phyloP scores from a whole-genome alignment of 2,888 invertebrate genomes.

The Polymixis lichenea region DNA sequence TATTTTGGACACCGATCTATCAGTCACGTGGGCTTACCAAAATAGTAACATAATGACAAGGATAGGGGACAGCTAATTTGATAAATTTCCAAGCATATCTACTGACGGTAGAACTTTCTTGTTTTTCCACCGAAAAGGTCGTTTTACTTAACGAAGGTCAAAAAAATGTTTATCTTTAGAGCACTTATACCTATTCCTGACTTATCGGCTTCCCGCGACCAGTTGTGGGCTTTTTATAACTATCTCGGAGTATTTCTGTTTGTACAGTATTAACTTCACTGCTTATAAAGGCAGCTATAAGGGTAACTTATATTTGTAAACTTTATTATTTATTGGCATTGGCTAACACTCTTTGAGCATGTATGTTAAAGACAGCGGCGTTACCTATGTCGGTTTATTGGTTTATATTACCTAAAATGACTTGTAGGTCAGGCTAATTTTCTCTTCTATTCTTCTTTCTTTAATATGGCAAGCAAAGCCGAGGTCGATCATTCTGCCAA shows the following conservation, averaged over 20 bases:
- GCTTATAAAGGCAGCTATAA: neutral
- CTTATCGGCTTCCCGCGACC: neutral
- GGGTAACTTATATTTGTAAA: constrained; percentile 15
- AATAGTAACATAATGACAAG: neutral
- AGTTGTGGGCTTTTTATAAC: constrained; percentile 19
- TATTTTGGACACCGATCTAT: neutral
- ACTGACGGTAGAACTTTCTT: neutral
- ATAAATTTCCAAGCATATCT: neutral
- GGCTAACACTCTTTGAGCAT: neutral
- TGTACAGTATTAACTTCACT: constrained; percentile 11
- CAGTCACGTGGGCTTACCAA: neutral
- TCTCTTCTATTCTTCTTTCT: neutral
- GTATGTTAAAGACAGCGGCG: too few species aligned
- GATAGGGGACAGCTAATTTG: neutral
- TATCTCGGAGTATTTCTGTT: neutral
- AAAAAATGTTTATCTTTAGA: constrained; percentile 2
- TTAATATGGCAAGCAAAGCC: neutral
- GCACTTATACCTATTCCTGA: neutral
- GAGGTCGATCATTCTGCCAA: neutral
- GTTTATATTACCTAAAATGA: too few species aligned
- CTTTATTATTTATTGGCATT: neutral
- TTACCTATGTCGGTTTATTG: neutral
- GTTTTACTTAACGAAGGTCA: neutral
- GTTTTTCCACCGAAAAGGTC: constrained; percentile 11
- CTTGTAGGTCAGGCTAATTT: neutral